Percentiles rank a stretch among this genome's conserved stretches.
phyloP scores from a whole-genome alignment of 2,888 invertebrate genomes.

The Aplocera efformata region DNA sequence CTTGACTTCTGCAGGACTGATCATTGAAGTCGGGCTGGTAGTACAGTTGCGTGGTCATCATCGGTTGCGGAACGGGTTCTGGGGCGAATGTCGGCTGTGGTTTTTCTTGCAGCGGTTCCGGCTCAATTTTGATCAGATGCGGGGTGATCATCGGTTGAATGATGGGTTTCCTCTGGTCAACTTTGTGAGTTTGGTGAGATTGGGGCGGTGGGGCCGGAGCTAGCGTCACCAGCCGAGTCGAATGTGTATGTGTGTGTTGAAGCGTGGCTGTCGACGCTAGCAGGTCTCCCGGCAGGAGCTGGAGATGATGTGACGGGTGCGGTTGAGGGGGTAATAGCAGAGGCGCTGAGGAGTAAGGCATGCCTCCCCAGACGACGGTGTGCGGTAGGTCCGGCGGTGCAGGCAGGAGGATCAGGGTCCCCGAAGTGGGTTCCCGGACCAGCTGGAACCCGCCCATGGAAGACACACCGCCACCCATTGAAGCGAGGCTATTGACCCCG shows the following conservation, averaged over 20 bases:
- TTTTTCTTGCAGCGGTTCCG: constrained; percentile 78
- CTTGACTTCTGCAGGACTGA: constrained; percentile 75
- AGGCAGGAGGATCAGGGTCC: constrained; percentile 89
- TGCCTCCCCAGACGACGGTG: constrained; percentile 87
- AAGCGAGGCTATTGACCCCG: constrained; percentile 84
- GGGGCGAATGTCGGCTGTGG: constrained; percentile 63
- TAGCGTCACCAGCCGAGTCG: constrained; percentile 83
- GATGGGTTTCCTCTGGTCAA: constrained; percentile 70
- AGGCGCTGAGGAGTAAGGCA: constrained; percentile 72
- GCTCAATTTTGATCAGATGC: constrained; percentile 86
- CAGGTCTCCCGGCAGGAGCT: constrained; percentile 84
- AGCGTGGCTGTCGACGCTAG: constrained; percentile 83
- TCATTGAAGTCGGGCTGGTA: constrained; percentile 76
- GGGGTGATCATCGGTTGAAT: constrained; percentile 73
- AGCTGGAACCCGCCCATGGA: constrained; percentile 91
- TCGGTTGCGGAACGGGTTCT: constrained; percentile 74
- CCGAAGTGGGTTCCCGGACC: constrained; percentile 91
- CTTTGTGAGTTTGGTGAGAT: constrained; percentile 46
- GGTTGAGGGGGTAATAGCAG: constrained; percentile 69
- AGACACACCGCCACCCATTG: constrained; percentile 79
- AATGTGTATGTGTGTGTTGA: constrained; percentile 85
- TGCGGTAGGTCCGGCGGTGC: constrained; percentile 86
- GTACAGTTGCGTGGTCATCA: constrained; percentile 78
- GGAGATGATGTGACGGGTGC: constrained; percentile 82
- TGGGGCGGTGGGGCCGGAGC: constrained; percentile 80